Evolutionary conservation across 2,797 vertebrate genomes (phyloP).

Genomic region (Sarcoramphus papa): DNA sequence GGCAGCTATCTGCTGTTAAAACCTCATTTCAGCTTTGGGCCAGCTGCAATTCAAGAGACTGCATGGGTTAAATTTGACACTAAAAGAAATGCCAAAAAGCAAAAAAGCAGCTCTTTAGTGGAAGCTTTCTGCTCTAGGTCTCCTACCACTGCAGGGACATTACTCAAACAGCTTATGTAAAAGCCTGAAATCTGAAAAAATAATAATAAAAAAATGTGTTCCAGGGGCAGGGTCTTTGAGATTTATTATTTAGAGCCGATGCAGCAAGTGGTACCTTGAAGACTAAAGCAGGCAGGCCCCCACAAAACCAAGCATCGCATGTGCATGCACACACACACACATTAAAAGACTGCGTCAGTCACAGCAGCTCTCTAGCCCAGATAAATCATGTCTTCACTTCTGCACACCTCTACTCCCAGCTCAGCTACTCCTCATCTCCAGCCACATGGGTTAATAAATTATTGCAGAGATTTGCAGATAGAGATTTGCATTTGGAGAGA

Average conservation of each 20-base stretch:
- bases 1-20: neutral
- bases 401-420: neutral
- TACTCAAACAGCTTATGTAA: neutral
- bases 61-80: neutral
- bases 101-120: neutral
- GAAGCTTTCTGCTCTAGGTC: neutral
- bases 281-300: neutral
- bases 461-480: neutral
- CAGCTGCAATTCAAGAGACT: neutral
- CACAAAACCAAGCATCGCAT: rapidly evolving
- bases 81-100: neutral
- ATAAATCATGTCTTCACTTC: neutral
- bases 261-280: neutral
- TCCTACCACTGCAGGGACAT: neutral
- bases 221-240: neutral
- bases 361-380: neutral
- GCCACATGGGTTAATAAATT: neutral
- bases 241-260: neutral
- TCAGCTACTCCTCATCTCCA: neutral
- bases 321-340: neutral
- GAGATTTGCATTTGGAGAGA: neutral
- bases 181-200: neutral
- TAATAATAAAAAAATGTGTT: neutral
- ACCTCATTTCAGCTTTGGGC: neutral
- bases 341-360: neutral